Conservation (phyloP, 1,140 invertebrate genomes). For the Apis florea region DNA sequence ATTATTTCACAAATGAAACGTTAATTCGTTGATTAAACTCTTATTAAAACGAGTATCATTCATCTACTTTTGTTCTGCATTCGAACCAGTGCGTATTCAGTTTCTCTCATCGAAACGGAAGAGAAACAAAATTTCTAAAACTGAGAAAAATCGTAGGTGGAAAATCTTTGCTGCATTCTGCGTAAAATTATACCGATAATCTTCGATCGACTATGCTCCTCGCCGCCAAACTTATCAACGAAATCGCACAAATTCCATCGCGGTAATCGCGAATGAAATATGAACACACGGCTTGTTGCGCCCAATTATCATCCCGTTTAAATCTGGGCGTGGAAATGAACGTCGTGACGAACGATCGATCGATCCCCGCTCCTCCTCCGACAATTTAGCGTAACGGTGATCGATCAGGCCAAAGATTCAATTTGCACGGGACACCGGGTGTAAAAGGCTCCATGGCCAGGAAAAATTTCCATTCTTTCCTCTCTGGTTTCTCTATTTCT, state of each 20-base stretch:
- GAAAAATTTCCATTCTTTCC: neutral
- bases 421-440: neutral
- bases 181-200: neutral
- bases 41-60: no score
- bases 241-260: neutral
- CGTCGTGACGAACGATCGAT: neutral
- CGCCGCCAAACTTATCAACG: neutral
- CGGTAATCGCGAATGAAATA: constrained; percentile 7
- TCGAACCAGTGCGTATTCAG: no score
- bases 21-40: no score
- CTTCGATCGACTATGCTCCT: no score
- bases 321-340: constrained; percentile 6
- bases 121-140: neutral
- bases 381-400: constrained; percentile 12
- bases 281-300: neutral
- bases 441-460: neutral
- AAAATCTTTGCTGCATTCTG: no score
- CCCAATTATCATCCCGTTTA: constrained; percentile 7
- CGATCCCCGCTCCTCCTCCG: neutral
- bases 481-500: neutral
- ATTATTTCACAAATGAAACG: no score
- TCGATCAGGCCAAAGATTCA: constrained; percentile 16
- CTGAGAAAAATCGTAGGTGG: neutral
- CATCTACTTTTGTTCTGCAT: neutral
- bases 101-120: no score